Percentiles rank a stretch among this genome's conserved stretches.
Evolutionary conservation across 2,888 invertebrate genomes (phyloP).

Genomic region (Eledona agricola): DNA sequence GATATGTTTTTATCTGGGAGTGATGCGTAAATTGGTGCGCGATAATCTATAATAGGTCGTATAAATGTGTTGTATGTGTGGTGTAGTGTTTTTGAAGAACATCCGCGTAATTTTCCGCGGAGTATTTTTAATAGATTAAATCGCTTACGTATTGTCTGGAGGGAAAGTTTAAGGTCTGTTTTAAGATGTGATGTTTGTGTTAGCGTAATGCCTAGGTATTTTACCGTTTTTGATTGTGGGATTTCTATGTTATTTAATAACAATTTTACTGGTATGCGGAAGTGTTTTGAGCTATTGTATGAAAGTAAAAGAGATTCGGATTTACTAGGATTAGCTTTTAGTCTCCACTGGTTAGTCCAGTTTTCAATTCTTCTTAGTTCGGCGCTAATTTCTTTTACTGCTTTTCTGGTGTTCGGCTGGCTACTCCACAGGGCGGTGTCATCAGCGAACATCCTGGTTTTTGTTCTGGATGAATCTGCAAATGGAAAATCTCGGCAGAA

Average conservation of each 20-base stretch:
- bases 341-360: conserved; percentile 12
- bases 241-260: neutral
- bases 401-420: no score
- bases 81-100: no score
- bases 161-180: conserved; percentile 1
- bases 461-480: neutral
- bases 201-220: conserved; percentile 18
- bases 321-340: conserved; percentile 9
- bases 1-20: no score
- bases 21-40: no score
- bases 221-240: neutral
- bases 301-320: conserved; percentile 3
- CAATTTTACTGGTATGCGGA: neutral
- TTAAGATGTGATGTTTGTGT: neutral
- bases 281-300: neutral
- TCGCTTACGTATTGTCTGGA: no score
- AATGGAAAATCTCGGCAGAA: conserved; percentile 16
- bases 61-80: no score
- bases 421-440: conserved; percentile 26
- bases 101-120: no score
- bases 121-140: no score
- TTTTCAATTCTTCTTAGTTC: neutral
- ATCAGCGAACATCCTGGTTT: conserved; percentile 20
- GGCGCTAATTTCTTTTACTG: no score
- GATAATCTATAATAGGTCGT: no score